Conservation (phyloP, 1,140 invertebrate species). For the Apis dorsata region DNA sequence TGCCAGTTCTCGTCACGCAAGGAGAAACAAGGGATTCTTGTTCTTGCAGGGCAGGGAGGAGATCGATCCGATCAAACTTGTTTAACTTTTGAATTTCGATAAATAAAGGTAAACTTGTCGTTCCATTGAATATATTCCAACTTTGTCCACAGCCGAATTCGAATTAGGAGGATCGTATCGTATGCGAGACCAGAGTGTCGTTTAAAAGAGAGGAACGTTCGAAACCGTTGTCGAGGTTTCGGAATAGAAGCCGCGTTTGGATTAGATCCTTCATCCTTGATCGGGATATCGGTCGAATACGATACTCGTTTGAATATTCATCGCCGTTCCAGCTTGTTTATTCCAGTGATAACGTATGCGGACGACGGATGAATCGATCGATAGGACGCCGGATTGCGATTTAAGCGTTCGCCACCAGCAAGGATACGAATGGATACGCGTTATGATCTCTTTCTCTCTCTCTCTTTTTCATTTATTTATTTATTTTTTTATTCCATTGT, state of each 20-base stretch:
- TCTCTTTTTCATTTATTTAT: too few relatives aligned
- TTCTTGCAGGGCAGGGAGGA: background rate
- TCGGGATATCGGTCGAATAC: background rate
- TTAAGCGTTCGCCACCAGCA: background rate
- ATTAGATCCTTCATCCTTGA: background rate
- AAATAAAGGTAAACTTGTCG: too few relatives aligned
- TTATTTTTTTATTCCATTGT: background rate
- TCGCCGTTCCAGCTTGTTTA: conserved; percentile 8
- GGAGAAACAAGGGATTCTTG: background rate
- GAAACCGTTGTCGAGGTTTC: too few relatives aligned
- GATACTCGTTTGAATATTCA: conserved; percentile 22
- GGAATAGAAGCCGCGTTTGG: background rate
- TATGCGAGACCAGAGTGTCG: too few relatives aligned
- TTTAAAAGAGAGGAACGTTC: too few relatives aligned
- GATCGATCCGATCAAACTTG: background rate
- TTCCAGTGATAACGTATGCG: conserved; percentile 3
- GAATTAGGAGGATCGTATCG: background rate
- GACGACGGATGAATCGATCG: conserved; percentile 3
- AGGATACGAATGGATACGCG: too few relatives aligned
- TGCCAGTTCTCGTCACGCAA: too few relatives aligned
- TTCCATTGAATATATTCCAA: background rate
- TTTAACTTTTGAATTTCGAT: background rate
- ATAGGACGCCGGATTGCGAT: background rate
- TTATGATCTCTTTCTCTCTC: too few relatives aligned
- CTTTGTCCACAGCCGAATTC: background rate